phyloP scores from a whole-genome alignment of 2,797 vertebrate species.

The Rhyacichthys aspro region DNA sequence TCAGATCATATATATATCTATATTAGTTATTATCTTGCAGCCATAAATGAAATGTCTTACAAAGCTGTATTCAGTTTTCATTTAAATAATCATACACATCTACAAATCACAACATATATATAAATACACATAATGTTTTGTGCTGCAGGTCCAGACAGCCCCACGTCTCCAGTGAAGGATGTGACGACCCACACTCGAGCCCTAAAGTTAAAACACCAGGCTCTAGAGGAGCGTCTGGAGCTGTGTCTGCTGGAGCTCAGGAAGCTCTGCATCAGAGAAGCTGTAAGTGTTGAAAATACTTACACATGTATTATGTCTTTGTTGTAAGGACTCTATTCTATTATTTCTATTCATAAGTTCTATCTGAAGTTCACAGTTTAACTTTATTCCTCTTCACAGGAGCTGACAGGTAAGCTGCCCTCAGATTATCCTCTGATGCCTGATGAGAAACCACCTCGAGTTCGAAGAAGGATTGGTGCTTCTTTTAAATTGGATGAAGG shows the following conservation, averaged over 20 bases:
- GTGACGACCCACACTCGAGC: constrained; percentile 80
- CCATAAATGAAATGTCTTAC: neutral
- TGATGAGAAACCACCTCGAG: constrained; percentile 85
- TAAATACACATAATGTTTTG: constrained; percentile 18
- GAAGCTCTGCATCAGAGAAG: constrained; percentile 90
- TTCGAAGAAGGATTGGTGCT: constrained; percentile 88
- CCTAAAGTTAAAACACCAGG: constrained; percentile 86
- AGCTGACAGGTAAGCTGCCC: constrained; percentile 88
- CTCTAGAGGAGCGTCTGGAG: constrained; percentile 87
- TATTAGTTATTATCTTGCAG: no score
- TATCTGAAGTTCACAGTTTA: neutral
- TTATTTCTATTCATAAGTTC: neutral
- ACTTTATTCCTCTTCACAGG: constrained; percentile 71
- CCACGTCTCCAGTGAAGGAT: constrained; percentile 83
- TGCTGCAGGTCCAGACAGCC: constrained; percentile 86
- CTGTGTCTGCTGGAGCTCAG: constrained; percentile 89
- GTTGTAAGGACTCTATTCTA: no score
- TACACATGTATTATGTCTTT: neutral
- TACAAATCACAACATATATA: no score
- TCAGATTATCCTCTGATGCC: constrained; percentile 88
- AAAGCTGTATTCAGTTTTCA: neutral
- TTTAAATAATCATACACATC: no score
- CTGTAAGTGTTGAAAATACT: constrained; percentile 78
- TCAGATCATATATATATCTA: no score
- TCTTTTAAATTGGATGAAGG: constrained; percentile 89